phyloP scores from a whole-genome alignment of 2,113 vertebrate genomes.

The cat (Felis catus) region F.catus_Fca126_mat1.0 CM031420.1:32196501-32197000 shows the following conservation, averaged over 20 bases:
- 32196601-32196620: conserved; percentile 31
- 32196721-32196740: not conserved
- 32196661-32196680: not conserved
- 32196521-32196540: conserved; percentile 62
- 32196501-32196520: conserved; percentile 79
- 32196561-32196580: conserved; percentile 60
- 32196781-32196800: not conserved
- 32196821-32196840: too few relatives aligned
- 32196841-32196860: too few relatives aligned
- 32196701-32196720: not conserved
- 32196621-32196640: conserved; percentile 4
- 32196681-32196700: not conserved
- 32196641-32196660: not conserved
- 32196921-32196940: too few relatives aligned
- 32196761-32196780: not conserved
- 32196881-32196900: too few relatives aligned
- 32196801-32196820: not conserved
- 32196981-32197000: too few relatives aligned
- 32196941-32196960: too few relatives aligned
- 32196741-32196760: not conserved
- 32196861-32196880: too few relatives aligned
- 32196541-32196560: conserved; percentile 42
- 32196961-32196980: too few relatives aligned
- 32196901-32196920: too few relatives aligned
- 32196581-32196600: conserved; percentile 64